Evolutionary conservation across 2,113 vertebrate species (phyloP).

Genomic region (Glaucomys volans): DNA sequence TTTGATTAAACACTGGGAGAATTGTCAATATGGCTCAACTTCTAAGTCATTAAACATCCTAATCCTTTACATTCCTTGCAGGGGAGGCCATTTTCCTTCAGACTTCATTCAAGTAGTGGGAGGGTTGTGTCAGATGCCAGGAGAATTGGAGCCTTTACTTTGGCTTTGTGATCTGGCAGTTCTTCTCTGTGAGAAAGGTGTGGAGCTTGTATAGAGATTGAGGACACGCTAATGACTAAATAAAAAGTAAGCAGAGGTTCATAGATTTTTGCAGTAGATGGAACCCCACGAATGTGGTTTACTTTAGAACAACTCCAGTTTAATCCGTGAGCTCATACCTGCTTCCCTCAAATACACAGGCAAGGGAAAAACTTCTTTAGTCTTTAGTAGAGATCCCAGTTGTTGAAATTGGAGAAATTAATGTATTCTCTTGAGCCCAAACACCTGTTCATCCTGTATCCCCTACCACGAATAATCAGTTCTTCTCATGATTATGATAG

Average conservation of each 20-base stretch:
- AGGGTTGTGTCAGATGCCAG: background rate
- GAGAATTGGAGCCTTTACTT: background rate
- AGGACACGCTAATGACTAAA: background rate
- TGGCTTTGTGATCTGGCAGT: background rate
- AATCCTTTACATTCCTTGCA: conserved; percentile 87
- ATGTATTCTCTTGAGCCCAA: conserved; percentile 53
- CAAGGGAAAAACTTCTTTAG: conserved; percentile 40
- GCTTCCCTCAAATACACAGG: background rate
- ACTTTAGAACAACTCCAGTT: background rate
- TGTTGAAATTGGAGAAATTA: conserved; percentile 73
- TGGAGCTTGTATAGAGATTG: background rate
- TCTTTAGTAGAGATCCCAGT: conserved; percentile 44
- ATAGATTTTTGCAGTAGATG: background rate
- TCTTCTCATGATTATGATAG: background rate
- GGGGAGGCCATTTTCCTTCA: conserved; percentile 67
- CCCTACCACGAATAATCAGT: conserved; percentile 69
- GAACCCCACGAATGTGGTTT: background rate
- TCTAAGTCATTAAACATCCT: conserved; percentile 86
- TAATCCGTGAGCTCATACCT: background rate
- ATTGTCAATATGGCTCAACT: conserved; percentile 89
- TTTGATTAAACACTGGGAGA: conserved; percentile 89
- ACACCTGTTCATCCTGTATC: conserved; percentile 70
- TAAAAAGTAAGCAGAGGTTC: background rate
- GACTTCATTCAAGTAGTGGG: conserved; percentile 69
- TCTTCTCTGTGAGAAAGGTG: background rate